Conservation (phyloP, 2,113 vertebrate species). For the Zosterops pallidus region DNA sequence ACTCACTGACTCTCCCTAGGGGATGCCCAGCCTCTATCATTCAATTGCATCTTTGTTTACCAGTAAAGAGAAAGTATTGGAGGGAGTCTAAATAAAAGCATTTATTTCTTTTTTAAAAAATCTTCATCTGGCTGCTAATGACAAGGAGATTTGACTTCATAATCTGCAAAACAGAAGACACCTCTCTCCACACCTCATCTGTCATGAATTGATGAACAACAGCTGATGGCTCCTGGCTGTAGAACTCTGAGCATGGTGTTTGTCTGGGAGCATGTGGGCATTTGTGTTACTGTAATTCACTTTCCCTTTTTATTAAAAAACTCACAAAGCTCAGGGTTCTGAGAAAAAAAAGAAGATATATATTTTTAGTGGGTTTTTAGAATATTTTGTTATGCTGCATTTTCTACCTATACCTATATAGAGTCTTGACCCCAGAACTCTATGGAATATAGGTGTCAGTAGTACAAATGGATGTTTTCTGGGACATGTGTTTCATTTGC, state of each 20-base stretch:
- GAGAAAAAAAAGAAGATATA: fast-evolving
- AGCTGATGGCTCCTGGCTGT: neutral
- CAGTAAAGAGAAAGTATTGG: neutral
- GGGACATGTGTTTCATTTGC: neutral
- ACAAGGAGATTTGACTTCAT: neutral
- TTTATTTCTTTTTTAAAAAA: neutral
- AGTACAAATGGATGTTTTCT: neutral
- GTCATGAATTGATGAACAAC: neutral
- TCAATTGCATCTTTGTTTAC: constrained; percentile 16
- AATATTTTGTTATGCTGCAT: neutral
- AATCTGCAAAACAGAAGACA: neutral
- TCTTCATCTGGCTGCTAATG: neutral
- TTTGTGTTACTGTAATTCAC: neutral
- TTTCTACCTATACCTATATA: neutral
- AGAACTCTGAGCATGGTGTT: neutral
- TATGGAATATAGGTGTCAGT: neutral
- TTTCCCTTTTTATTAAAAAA: neutral
- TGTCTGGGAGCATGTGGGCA: neutral
- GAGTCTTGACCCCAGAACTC: neutral
- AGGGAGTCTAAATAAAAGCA: constrained; percentile 17
- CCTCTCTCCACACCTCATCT: neutral
- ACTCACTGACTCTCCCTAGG: neutral
- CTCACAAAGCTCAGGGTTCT: neutral
- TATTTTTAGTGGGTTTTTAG: neutral
- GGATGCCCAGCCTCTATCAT: neutral